These are phyloP conservation scores for Pelosia muscerda DNA, from an alignment of 2,888 invertebrate species.

Conservation along the genomic window DNA sequence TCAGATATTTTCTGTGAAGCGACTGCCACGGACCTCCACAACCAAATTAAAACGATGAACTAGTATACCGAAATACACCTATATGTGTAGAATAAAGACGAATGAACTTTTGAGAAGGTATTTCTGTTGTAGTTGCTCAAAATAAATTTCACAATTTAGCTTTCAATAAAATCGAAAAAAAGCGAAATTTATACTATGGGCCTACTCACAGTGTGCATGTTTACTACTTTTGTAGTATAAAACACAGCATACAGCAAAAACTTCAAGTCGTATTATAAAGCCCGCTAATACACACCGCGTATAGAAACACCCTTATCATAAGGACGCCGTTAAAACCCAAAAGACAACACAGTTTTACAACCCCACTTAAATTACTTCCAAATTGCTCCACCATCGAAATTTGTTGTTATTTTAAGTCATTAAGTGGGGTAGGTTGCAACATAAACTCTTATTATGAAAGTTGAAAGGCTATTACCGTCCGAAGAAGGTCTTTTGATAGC, in stretches of 20 bases:
- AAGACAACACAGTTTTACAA: conserved; percentile 42
- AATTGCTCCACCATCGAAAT: conserved; percentile 53
- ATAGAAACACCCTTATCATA: background rate
- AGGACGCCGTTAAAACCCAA: conserved; percentile 13
- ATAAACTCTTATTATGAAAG: conserved; percentile 62
- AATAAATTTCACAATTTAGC: too few species aligned
- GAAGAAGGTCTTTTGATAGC: conserved; percentile 45
- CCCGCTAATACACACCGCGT: background rate
- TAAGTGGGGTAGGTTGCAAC: conserved; percentile 51
- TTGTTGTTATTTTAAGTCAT: conserved; percentile 56
- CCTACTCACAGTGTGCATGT: too few species aligned
- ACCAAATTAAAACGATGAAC: background rate
- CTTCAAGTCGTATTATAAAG: background rate
- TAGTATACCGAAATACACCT: background rate
- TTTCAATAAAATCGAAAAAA: too few species aligned
- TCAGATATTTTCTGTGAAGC: too few species aligned
- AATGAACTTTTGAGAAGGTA: too few species aligned
- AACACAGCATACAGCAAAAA: background rate
- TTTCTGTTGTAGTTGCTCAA: too few species aligned
- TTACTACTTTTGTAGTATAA: background rate
- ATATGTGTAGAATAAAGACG: too few species aligned
- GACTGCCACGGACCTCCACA: too few species aligned
- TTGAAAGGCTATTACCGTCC: conserved; percentile 56
- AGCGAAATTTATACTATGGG: too few species aligned
- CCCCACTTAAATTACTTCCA: conserved; percentile 48